A percentile compares a stretch with the other conserved stretches of the same genome.
These are phyloP conservation scores for Passer domesticus DNA, from an alignment of 2,113 vertebrate species.

Conservation along the genomic window DNA sequence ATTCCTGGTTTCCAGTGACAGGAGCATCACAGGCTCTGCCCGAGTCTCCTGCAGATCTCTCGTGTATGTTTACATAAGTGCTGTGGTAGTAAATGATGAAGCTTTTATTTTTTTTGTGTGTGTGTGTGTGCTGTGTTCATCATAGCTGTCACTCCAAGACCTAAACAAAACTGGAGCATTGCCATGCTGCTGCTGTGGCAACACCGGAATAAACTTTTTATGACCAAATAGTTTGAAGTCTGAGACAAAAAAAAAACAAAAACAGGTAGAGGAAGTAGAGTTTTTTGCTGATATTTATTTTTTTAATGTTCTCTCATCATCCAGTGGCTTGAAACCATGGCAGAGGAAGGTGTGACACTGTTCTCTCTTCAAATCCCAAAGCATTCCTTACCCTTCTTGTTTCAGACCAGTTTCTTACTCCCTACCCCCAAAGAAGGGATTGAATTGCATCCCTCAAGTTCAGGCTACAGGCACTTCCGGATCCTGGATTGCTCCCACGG, in stretches of 20 bases:
- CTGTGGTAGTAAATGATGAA: neutral
- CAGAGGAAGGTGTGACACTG: neutral
- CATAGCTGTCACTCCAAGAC: neutral
- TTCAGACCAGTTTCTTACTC: neutral
- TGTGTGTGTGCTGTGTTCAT: neutral
- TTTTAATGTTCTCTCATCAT: neutral
- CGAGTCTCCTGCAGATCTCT: neutral
- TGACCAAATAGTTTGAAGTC: neutral
- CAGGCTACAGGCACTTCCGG: neutral
- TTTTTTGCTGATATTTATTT: neutral
- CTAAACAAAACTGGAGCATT: neutral
- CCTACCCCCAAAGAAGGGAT: neutral
- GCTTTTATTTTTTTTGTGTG: neutral
- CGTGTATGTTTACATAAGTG: neutral
- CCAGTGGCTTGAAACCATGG: neutral
- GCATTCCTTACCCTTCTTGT: neutral
- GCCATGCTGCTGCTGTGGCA: neutral
- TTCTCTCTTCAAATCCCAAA: neutral
- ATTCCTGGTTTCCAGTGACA: neutral
- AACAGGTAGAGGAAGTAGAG: neutral
- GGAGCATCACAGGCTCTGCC: neutral
- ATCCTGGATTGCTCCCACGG: neutral
- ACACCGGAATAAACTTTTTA: neutral
- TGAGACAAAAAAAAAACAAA: neutral
- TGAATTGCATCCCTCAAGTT: neutral